Evolutionary conservation across 2,113 vertebrate species (phyloP).

Genomic region (Passer domesticus): DNA sequence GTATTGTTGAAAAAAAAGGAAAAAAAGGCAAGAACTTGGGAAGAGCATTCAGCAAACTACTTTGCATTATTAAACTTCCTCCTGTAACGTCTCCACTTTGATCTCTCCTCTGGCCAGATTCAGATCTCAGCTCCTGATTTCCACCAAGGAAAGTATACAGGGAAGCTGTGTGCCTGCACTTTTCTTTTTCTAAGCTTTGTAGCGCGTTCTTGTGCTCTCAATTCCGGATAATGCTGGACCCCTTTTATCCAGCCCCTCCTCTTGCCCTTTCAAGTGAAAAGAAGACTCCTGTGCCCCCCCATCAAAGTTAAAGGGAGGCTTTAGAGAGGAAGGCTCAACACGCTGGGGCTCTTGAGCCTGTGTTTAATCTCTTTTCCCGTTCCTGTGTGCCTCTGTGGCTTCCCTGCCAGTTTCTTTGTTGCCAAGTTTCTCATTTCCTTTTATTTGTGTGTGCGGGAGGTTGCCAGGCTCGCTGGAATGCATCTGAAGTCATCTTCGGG

Average conservation of each 20-base stretch:
- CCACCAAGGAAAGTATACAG: not conserved
- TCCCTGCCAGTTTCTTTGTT: conserved; percentile 75
- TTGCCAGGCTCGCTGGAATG: conserved; percentile 85
- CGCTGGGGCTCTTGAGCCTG: conserved; percentile 56
- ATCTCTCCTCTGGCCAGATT: conserved; percentile 11
- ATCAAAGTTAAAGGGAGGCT: conserved; percentile 67
- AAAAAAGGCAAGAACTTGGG: not conserved
- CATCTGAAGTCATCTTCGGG: conserved; percentile 81
- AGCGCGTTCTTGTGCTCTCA: conserved; percentile 14
- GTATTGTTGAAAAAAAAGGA: not conserved
- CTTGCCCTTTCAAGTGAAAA: conserved; percentile 63
- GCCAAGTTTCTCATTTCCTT: conserved; percentile 82
- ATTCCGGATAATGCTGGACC: conserved; percentile 47
- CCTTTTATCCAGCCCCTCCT: conserved; percentile 59
- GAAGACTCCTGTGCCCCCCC: conserved; percentile 26
- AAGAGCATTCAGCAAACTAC: not conserved
- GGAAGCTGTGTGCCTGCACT: not conserved
- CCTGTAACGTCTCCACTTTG: not conserved
- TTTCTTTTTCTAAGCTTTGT: conserved; percentile 29
- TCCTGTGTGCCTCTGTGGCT: conserved; percentile 62
- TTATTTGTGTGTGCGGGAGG: conserved; percentile 78
- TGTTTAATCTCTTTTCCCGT: conserved; percentile 72
- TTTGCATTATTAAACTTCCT: conserved; percentile 32
- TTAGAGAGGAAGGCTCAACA: conserved; percentile 64
- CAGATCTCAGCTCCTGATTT: conserved; percentile 22